These are phyloP conservation scores for Athetis lepigone DNA, from an alignment of 2,888 invertebrate genomes.

Conservation along the genomic window DNA sequence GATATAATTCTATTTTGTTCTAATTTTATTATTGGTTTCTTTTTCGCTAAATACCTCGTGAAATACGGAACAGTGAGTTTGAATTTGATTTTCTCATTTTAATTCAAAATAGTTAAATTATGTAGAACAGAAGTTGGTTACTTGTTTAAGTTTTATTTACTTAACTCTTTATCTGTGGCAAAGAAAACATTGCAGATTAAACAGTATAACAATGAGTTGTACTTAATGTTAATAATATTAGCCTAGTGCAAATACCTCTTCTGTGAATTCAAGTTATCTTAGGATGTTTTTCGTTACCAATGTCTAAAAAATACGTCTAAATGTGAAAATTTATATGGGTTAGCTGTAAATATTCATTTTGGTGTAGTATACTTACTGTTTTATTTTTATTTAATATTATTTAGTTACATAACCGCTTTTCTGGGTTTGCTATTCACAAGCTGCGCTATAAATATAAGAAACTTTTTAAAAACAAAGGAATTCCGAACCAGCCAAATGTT, in stretches of 20 bases:
- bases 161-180: background rate
- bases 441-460: background rate
- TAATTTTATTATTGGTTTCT: slow-evolving; percentile 21
- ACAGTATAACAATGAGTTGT: background rate
- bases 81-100: slow-evolving; percentile 28
- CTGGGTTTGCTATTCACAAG: too few species aligned
- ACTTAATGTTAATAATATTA: too few species aligned
- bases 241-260: too few species aligned
- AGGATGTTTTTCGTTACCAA: too few species aligned
- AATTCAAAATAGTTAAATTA: slow-evolving; percentile 25
- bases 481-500: slow-evolving; percentile 20
- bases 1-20: too few species aligned
- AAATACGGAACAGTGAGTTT: slow-evolving; percentile 12
- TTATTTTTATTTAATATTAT: too few species aligned
- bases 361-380: too few species aligned
- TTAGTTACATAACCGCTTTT: too few species aligned
- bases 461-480: slow-evolving; percentile 38
- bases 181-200: background rate
- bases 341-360: too few species aligned
- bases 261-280: too few species aligned
- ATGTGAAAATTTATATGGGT: too few species aligned
- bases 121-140: slow-evolving; percentile 19
- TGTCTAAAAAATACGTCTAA: too few species aligned
- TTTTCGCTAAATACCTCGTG: slow-evolving; percentile 22
- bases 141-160: background rate